Base-by-base conservation (phyloP, 2,113 vertebrate species). In the Protobothrops mucrosquamatus region DNA sequence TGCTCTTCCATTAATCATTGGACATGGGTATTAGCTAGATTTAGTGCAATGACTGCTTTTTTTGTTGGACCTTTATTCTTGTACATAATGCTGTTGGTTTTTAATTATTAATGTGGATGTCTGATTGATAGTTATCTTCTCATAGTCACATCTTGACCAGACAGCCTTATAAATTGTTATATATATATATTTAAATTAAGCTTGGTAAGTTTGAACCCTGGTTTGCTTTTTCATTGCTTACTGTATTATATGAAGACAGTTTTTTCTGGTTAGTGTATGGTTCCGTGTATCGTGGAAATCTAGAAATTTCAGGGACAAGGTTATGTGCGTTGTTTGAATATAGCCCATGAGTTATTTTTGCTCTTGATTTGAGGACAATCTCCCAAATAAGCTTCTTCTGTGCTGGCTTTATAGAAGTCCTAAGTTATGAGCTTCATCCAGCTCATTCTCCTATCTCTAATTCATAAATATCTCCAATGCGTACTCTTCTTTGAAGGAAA, bases 391-490 rank as follows among this genome's bases (percentile, higher is more conserved):
- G 34, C 86, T 93, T 56, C 86, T 94, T 89, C 64, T 88, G 90
- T 22, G 29, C 57, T 14, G 48, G 29, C 85, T 96, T n/a, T 56
- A 90, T 64, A 23, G 74, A 93, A 89, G 26, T 46, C 88, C 69
- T 91, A 85, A 11, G 12, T 94, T 88, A 89, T 3, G 87, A 8
- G 54, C 51, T 91, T 90, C 85, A 95, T 89, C 54, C 69, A 92
- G 88, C 92, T 85, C 57, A 81, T 92, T 95, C 91, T 95, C n/a
- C 89, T 92, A 94, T 95, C 93, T 92, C 0, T 8, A 92, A 94
- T 96, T 95, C 94, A 96, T 97, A 97, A 97, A 97, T 97, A 97
- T 94, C 89, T 94, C 95, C 94, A 94, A 91, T 93, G 92, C 94
- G 26, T 52, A 14, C 94, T 89, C 90, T 96, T 96, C 95, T 96